A percentile compares a stretch with the other conserved stretches of the same genome.
phyloP scores from a whole-genome alignment of 2,113 vertebrate genomes.

The Regulus satrapa region DNA sequence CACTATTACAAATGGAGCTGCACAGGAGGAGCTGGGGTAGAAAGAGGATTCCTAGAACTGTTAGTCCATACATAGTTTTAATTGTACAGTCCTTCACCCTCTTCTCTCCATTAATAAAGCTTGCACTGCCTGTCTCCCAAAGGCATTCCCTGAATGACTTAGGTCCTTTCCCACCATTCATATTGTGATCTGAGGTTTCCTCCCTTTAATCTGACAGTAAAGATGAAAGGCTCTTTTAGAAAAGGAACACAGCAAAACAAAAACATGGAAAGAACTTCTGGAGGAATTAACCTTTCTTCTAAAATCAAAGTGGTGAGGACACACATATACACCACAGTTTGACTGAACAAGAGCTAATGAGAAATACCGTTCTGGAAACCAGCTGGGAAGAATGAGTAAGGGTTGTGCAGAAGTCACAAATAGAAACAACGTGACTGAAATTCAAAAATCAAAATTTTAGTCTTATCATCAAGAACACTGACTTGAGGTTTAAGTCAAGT shows the following conservation, averaged over 20 bases:
- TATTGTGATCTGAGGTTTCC: background rate
- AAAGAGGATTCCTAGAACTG: background rate
- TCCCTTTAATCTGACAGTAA: background rate
- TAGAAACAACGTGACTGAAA: background rate
- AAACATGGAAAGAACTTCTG: background rate
- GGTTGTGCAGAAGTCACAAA: background rate
- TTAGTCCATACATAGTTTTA: background rate
- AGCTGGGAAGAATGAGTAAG: background rate
- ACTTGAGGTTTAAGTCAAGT: background rate
- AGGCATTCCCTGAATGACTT: background rate
- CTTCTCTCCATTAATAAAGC: background rate
- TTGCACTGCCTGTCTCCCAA: background rate
- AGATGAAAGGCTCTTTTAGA: background rate
- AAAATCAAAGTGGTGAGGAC: background rate
- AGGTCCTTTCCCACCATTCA: background rate
- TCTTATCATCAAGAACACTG: background rate
- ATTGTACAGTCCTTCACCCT: background rate
- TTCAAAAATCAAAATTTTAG: background rate
- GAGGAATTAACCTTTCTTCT: background rate
- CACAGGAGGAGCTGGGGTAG: background rate
- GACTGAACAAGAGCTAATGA: background rate
- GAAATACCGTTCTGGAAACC: background rate
- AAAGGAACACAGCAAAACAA: background rate
- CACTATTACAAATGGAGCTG: background rate
- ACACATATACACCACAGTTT: background rate